Conservation (phyloP, 2,888 invertebrate genomes). For the Disparrhopalites patrizii region DNA sequence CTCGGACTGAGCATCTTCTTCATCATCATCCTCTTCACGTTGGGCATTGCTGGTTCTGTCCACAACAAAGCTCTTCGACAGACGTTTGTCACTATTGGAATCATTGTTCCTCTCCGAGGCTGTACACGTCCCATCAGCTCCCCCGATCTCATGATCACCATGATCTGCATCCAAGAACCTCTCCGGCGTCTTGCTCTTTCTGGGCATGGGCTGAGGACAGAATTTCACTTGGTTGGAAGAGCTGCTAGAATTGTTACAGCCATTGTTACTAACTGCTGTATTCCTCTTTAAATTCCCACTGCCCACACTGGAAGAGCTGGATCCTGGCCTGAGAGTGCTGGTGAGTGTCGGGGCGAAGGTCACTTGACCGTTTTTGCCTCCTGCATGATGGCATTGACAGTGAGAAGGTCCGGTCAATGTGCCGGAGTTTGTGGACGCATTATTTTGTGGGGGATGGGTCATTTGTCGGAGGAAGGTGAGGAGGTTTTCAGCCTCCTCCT, state of each 20-base stretch:
- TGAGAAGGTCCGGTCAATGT: background rate
- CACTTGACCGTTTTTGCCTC: background rate
- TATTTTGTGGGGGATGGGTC: background rate
- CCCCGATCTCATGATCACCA: constrained; percentile 3
- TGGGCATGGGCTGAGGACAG: constrained; percentile 23
- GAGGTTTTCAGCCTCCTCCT: constrained; percentile 43
- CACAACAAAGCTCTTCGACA: no score
- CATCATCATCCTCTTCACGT: background rate
- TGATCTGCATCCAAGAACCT: constrained; percentile 31
- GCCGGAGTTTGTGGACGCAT: no score
- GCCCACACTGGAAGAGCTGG: background rate
- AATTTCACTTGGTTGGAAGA: constrained; percentile 16
- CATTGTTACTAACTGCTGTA: background rate
- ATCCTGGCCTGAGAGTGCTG: no score
- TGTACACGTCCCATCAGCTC: background rate
- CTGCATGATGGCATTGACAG: background rate
- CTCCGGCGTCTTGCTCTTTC: constrained; percentile 31
- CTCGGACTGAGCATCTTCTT: background rate
- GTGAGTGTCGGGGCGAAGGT: no score
- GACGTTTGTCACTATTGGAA: no score
- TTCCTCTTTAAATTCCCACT: background rate
- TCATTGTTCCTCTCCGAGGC: background rate
- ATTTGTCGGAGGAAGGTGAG: constrained; percentile 32
- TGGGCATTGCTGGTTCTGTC: no score
- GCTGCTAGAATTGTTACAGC: background rate